Base-by-base conservation (phyloP, 2,888 invertebrate genomes). In the Beris morrisii region DNA sequence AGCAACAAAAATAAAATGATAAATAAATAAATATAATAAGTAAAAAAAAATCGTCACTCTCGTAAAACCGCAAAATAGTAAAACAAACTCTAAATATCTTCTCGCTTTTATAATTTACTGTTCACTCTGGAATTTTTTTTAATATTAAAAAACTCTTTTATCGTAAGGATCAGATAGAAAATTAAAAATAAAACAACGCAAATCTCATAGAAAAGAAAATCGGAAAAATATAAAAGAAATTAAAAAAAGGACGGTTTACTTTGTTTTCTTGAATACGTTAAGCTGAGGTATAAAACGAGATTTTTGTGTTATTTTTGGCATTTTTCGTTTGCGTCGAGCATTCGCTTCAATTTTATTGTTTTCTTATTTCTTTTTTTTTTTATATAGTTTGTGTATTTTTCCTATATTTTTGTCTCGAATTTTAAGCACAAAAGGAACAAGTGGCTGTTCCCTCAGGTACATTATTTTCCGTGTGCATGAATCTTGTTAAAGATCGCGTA, bases 1-100 rank as follows among this genome's bases (percentile, higher is more conserved):
- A 55, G 7, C 13, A 55, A 31, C 13, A 55, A 31, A 55, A 31
- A 31, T n/a, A 9, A 53, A 31, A 7, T 55, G n/a, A n/a, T n/a
- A n/a, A 55, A 31, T 7, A 31, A 55, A 31, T 32, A 31, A 28
- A 7, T 12, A 81, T 78, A 22, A 22, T 22, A 22, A 22, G 22
- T 22, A 38, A 38, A 38, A 38, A 38, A 82, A 82, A 81, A 80
- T 81, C 76, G 80, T 81, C 82, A 56, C 56, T 56, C 44, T 56
- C 82, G 81, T 78, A 80, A 82, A 80, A 82, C 81, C 82, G 81
- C 79, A 78, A 83, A 83, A 82, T 82, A 2, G 82, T 79, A 76
- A 82, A 79, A 81, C 57, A 56, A 56, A 38, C 56, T 57, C n/a
- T 28, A 55, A 56, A 44, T 44, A 44, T n/a, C 28, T 54, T 31